Base-by-base conservation (phyloP, 53 echinoderm and acorn worm species). In the Holothuria leucospilota region DNA sequence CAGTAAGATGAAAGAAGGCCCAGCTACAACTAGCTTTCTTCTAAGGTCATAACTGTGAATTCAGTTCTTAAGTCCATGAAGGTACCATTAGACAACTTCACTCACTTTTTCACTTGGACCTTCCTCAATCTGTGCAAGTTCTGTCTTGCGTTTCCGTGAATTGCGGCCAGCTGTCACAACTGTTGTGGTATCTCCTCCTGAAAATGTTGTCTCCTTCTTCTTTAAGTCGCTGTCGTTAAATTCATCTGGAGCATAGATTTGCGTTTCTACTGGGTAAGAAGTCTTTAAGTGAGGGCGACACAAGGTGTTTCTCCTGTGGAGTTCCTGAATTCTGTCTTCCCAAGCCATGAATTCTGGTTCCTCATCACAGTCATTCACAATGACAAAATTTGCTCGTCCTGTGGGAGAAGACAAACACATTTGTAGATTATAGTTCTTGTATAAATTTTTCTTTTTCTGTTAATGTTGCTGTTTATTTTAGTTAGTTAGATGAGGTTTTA, bases 301-400 rank as follows among this genome's bases (percentile, higher is more conserved):
- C 27, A 95, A 92, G 20, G 98, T 95, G 87, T 98, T 98, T 41
- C 98, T 71, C 3, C 98, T 91, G 83, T 98, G 95, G 18, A 98
- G 85, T 62, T 98, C 98, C 0, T 90, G 75, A 26, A 98, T 63
- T 0, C 98, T 71, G 80, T 94, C 91, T 63, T 94, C 91, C 95
- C 98, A 98, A 68, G 93, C 95, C 39, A 95, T 72, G 60, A 80
- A 85, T 26, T 92, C 94, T 1, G 93, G 93, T 68, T 95, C 95
- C 58, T 98, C 98, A n/a, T 91, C 95, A 23, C 95, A 90, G 49
- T 87, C 84, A 49, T 85, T 84, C 8, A 93, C 86, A 2, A 98
- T 82, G 64, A 91, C 90, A 89, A 83, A 83, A 66, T 83, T 83
- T 25, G 84, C 65, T 13, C 84, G 21, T 14, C 84, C 84, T 82